phyloP scores from a whole-genome alignment of 2,113 vertebrate species.

The Microcebus lehilahytsara region DNA sequence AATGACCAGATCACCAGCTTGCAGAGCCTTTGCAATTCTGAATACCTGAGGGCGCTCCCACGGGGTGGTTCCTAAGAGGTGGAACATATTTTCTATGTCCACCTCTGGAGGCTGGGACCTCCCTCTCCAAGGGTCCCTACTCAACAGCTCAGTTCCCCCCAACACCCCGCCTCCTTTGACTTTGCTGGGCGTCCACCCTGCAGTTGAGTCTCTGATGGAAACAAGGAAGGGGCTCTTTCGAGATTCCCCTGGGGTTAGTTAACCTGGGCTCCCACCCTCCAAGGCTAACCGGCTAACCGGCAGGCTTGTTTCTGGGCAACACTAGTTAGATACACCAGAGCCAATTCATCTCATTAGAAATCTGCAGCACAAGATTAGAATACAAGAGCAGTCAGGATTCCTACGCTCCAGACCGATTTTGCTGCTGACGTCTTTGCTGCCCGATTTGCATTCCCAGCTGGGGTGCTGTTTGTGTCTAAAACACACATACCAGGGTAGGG shows the following conservation, averaged over 20 bases:
- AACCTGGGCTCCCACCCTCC: not conserved
- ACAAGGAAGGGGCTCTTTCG: not conserved
- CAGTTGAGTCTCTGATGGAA: not conserved
- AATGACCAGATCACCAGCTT: not conserved
- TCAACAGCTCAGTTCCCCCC: no score
- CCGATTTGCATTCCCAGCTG: not conserved
- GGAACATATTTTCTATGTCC: no score
- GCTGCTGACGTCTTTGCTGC: not conserved
- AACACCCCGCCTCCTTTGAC: not conserved
- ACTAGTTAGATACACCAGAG: not conserved
- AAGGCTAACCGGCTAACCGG: rapidly evolving
- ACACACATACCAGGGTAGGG: not conserved
- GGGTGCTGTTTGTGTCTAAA: not conserved
- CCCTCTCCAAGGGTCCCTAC: rapidly evolving
- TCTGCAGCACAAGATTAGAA: not conserved
- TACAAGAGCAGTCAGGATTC: rapidly evolving
- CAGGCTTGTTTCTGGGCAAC: not conserved
- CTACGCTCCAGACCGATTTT: not conserved
- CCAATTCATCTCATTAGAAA: no score
- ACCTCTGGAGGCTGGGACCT: no score
- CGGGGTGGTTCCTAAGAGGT: not conserved
- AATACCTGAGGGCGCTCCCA: rapidly evolving
- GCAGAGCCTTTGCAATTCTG: not conserved
- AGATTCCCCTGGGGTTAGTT: no score
- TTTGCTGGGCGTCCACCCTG: not conserved